These are phyloP conservation scores for Cryptus armator DNA, from an alignment of 2,888 invertebrate genomes.

Conservation along the genomic window DNA sequence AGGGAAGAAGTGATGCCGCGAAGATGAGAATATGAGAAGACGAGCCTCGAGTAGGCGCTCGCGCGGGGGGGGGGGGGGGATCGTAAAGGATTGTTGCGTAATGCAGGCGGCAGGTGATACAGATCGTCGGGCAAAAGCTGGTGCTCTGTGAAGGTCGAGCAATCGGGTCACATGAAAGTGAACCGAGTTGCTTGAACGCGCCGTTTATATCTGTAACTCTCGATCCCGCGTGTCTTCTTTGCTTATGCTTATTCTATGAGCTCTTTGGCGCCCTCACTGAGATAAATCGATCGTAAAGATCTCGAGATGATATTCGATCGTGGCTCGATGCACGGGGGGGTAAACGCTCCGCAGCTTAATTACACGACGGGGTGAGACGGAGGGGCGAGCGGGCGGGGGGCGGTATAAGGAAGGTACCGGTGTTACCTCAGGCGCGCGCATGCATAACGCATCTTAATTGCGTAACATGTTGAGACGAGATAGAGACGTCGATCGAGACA, in stretches of 20 bases:
- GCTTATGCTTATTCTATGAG: not conserved
- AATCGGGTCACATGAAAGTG: slow-evolving; percentile 80
- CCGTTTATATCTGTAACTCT: not conserved
- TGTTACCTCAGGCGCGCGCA: slow-evolving; percentile 42
- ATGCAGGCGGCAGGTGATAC: slow-evolving; percentile 74
- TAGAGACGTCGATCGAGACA: slow-evolving; percentile 35
- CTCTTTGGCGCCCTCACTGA: slow-evolving; percentile 5
- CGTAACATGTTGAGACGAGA: slow-evolving; percentile 55
- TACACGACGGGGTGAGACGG: not conserved
- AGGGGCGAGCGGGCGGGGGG: not conserved
- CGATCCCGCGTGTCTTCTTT: slow-evolving; percentile 10
- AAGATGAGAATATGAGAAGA: slow-evolving; percentile 38
- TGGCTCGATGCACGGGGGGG: not conserved
- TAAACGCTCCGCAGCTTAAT: slow-evolving; percentile 56
- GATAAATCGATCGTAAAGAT: not conserved
- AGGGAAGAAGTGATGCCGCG: slow-evolving; percentile 24
- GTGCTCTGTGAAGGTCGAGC: slow-evolving; percentile 77
- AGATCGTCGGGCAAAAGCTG: slow-evolving; percentile 76
- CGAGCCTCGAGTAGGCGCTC: not conserved
- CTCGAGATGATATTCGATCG: slow-evolving; percentile 4
- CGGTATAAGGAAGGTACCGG: not conserved
- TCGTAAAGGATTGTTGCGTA: slow-evolving; percentile 66
- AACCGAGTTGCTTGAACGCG: slow-evolving; percentile 22
- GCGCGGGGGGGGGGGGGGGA: slow-evolving; percentile 59
- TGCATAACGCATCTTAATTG: slow-evolving; percentile 56